Evolutionary conservation across 2,113 vertebrate genomes (phyloP).

Genomic region (Barnardius zonarius): DNA sequence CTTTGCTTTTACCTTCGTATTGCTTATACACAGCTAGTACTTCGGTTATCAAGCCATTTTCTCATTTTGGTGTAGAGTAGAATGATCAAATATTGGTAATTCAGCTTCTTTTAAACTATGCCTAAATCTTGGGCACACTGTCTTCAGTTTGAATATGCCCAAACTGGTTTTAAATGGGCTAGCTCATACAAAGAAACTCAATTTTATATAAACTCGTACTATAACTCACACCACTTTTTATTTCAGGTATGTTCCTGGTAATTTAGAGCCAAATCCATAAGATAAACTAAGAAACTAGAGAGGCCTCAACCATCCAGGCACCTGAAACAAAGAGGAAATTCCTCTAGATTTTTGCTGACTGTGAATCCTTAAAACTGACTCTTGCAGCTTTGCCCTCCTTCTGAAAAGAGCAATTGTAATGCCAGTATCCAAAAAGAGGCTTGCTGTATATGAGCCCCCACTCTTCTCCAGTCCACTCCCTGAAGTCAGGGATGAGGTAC

Average conservation of each 20-base stretch:
- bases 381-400: neutral
- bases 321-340: neutral
- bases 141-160: rapidly evolving
- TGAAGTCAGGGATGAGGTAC: neutral
- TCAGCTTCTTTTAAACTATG: neutral
- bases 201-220: neutral
- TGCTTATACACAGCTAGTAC: neutral
- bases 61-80: neutral
- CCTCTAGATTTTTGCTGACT: neutral
- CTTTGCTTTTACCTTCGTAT: neutral
- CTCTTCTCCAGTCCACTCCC: neutral
- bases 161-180: neutral
- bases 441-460: rapidly evolving
- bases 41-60: neutral
- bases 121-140: neutral
- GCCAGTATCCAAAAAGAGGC: neutral
- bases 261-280: neutral
- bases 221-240: neutral
- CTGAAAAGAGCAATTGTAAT: neutral
- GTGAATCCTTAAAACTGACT: rapidly evolving
- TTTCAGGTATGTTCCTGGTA: neutral
- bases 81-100: neutral
- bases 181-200: neutral
- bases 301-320: neutral
- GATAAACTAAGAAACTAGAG: neutral